Conservation (phyloP, 2,888 invertebrate genomes). For the Sminthurinus aureus region DNA sequence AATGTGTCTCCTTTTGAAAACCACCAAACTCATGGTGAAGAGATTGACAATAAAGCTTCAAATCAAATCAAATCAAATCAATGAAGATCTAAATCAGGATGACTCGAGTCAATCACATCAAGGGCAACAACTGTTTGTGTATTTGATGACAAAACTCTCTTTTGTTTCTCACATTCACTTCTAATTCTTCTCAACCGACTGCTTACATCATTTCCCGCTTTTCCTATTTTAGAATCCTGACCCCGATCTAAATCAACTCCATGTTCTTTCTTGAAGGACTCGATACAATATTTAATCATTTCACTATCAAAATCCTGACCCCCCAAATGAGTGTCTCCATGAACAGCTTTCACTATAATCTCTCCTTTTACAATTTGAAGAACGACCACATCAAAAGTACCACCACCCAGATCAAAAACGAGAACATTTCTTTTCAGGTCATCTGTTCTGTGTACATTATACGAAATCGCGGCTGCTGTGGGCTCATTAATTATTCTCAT, state of each 20-base stretch:
- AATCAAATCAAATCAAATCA: too few species aligned
- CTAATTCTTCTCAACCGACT: constrained; percentile 32
- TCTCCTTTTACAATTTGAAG: constrained; percentile 59
- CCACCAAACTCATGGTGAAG: too few species aligned
- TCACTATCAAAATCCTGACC: not conserved
- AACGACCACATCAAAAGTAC: constrained; percentile 63
- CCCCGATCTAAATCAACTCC: constrained; percentile 28
- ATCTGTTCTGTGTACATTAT: constrained; percentile 6
- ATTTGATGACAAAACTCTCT: constrained; percentile 33
- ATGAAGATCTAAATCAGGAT: too few species aligned
- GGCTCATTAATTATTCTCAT: constrained; percentile 20
- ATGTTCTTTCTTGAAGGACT: not conserved
- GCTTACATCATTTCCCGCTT: constrained; percentile 11
- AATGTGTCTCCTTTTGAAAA: too few species aligned
- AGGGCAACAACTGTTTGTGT: not conserved
- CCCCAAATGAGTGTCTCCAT: constrained; percentile 6
- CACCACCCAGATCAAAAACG: constrained; percentile 14
- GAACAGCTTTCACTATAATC: not conserved
- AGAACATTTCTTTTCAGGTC: constrained; percentile 52
- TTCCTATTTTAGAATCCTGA: constrained; percentile 9
- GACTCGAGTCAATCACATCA: constrained; percentile 24
- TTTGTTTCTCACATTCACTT: constrained; percentile 42
- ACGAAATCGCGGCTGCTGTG: constrained; percentile 4
- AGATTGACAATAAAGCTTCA: too few species aligned
- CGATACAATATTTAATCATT: not conserved